Conservation (phyloP, 2,888 invertebrate genomes). For the Trissoscelio sp. region DNA sequence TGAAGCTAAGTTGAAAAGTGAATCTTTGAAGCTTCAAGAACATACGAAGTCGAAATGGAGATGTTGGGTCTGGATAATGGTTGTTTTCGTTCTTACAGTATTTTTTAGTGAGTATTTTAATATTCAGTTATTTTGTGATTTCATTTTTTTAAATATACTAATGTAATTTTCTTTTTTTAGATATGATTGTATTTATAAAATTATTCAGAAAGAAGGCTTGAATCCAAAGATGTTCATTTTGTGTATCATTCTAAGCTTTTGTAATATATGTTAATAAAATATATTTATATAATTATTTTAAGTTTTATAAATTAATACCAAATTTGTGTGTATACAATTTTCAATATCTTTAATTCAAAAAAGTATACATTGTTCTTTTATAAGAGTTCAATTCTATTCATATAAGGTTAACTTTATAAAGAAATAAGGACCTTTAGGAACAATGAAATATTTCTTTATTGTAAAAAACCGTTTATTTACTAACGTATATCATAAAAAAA, state of each 20-base stretch:
- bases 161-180: conserved; percentile 82
- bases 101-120: conserved; percentile 91
- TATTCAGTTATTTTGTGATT: conserved; percentile 28
- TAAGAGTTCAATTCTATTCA: too few relatives aligned
- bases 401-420: too few relatives aligned
- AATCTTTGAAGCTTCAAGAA: conserved; percentile 92
- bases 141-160: conserved; percentile 4
- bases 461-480: too few relatives aligned
- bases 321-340: too few relatives aligned
- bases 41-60: conserved; percentile 95
- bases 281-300: too few relatives aligned
- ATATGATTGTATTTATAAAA: conserved; percentile 97
- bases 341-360: too few relatives aligned
- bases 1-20: conserved; percentile 89
- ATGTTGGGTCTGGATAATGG: conserved; percentile 97
- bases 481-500: not conserved
- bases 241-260: too few relatives aligned
- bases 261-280: too few relatives aligned
- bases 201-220: conserved; percentile 89
- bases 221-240: not conserved
- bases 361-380: too few relatives aligned
- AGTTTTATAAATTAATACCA: too few relatives aligned
- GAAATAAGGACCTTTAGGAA: too few relatives aligned
- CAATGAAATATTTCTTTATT: too few relatives aligned
- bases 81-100: conserved; percentile 92